Evolutionary conservation across 2,888 invertebrate species (phyloP).

Genomic region (Agriopis aurantiaria): DNA sequence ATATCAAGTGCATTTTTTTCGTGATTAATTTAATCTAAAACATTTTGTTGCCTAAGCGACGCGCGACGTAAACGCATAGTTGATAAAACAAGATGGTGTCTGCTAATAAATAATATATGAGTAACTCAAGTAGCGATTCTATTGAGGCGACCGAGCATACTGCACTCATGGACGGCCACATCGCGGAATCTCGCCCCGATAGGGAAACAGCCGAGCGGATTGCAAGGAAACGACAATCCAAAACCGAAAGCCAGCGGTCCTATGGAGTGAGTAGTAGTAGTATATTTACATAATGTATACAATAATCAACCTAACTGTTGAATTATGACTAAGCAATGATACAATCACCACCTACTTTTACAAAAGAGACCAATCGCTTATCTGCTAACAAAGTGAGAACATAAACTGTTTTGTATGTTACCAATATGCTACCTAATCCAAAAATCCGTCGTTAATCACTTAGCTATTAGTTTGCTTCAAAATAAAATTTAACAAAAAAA

Average conservation of each 20-base stretch:
- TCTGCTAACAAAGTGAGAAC: neutral
- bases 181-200: slow-evolving; percentile 88
- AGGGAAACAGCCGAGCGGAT: slow-evolving; percentile 84
- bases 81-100: slow-evolving; percentile 56
- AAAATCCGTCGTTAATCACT: neutral
- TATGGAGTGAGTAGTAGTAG: slow-evolving; percentile 80
- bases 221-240: slow-evolving; percentile 85
- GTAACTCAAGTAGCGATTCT: slow-evolving; percentile 79
- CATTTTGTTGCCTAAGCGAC: neutral
- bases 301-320: neutral
- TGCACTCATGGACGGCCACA: slow-evolving; percentile 95
- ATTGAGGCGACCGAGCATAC: slow-evolving; percentile 91
- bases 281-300: neutral
- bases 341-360: slow-evolving; percentile 29
- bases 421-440: neutral
- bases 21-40: slow-evolving; percentile 5
- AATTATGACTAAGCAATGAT: slow-evolving; percentile 28
- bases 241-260: slow-evolving; percentile 79
- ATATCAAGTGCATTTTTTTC: neutral
- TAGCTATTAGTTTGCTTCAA: no score
- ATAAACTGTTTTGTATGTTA: neutral
- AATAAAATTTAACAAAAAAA: no score
- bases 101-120: slow-evolving; percentile 71
- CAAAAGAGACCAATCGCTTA: slow-evolving; percentile 6
- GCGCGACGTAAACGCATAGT: slow-evolving; percentile 1